Conservation (phyloP, 2,888 invertebrate species). For the Cryptocheilus praepositus region DNA sequence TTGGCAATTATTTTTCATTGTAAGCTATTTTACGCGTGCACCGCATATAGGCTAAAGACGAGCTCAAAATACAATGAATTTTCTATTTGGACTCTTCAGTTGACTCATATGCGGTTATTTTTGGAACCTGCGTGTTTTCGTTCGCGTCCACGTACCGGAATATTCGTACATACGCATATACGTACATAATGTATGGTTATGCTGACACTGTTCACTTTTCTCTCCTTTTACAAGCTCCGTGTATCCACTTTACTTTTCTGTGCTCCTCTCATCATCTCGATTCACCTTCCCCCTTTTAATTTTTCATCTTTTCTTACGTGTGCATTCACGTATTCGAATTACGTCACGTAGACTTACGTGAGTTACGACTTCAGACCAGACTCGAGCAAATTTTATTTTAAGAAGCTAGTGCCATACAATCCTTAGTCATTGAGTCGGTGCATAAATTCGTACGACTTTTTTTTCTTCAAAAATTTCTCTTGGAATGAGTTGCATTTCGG, state of each 20-base stretch:
- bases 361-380: no score
- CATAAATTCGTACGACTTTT: no score
- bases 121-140: slow-evolving; percentile 64
- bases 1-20: slow-evolving; percentile 48
- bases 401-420: no score
- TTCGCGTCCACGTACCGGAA: slow-evolving; percentile 52
- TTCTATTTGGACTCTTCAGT: slow-evolving; percentile 66
- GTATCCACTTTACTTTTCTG: not conserved
- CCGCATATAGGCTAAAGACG: slow-evolving; percentile 62
- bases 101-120: slow-evolving; percentile 66
- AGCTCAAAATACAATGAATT: slow-evolving; percentile 65
- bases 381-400: no score
- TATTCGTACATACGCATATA: slow-evolving; percentile 38
- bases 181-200: slow-evolving; percentile 36
- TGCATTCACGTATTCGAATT: not conserved
- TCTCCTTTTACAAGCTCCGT: slow-evolving; percentile 1
- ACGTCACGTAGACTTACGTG: no score
- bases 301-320: not conserved
- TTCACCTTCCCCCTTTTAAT: not conserved
- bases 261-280: slow-evolving; percentile 1
- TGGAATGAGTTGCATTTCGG: no score
- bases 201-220: slow-evolving; percentile 11
- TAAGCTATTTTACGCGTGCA: slow-evolving; percentile 53
- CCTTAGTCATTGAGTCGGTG: no score
- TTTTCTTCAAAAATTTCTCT: no score